Base-by-base conservation (phyloP, 2,888 invertebrate species). In the Emmelina monodactyla region DNA sequence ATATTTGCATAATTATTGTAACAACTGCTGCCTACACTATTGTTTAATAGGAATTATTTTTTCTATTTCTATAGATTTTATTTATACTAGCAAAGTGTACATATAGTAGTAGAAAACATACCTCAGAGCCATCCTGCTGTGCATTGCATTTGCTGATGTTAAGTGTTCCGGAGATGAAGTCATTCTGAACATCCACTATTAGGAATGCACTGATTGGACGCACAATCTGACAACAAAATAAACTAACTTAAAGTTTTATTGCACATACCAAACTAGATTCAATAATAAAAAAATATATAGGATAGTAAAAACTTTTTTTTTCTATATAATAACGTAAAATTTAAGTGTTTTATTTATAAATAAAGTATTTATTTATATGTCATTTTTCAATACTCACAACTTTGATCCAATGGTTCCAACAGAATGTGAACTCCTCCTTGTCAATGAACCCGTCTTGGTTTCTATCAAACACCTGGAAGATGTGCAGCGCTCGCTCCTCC, bases 131-230 rank as follows among this genome's bases (percentile, higher is more conserved):
- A 55, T 94, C 91, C 45, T 95, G 94, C 57, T 92, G 91, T 12
- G 96, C 95, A 41, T 92, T 91, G 69, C 95, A 95, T 58, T 94
- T 88, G 71, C 91, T 92, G 59, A 98, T 91, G 66, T 95, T 91
- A 51, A 98, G 84, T 5, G 94, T 92, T 29, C 97, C 97, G 36
- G 89, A 88, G 60, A 98, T 95, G 76, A 98, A 98, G 79, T 98
- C 97, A 71, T 98, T 97, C 82, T 98, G 97, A 16, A 97, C 96
- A 68, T 98, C 97, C 43, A 98, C 94, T 40, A 97, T 87, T 43
- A 98, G 82, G 62, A 98, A 89, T 14, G 91, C 96, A 60, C 88
- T 89, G 47, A 91, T 88, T 12, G 94, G 94, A 35, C 91, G 86
- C 39, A 92, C 88, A 62, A 92, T 89, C 89, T 91, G 68, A 2